Base-by-base conservation (phyloP, 2,797 vertebrate species). In the Dendrocincla fuliginosa region DNA sequence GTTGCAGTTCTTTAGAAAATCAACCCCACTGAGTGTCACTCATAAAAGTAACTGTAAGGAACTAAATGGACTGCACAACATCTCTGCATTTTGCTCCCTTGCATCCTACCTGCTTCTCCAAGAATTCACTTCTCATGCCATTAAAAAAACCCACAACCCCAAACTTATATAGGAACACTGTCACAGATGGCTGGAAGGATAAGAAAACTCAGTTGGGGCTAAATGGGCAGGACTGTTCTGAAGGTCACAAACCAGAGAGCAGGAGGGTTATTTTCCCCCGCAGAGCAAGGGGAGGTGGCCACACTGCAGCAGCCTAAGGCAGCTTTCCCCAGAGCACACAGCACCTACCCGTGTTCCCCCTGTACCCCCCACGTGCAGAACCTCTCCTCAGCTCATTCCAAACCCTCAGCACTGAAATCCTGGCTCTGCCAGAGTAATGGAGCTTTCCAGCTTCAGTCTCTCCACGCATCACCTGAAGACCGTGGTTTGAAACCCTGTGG, bases 111-210 rank as follows among this genome's bases (percentile, higher is more conserved):
- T 27, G 25, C 17, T 82, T 44, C 28, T 50, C 50, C 56, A 87
- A 32, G 39, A 59, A 78, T 61, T 84, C 39, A 61, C 9, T 61
- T 88, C 33, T 86, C 7, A 2, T 1, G 17, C 27, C 78, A 6
- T 27, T 28, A 11, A 56, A 73, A 42, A 88, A 32, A 11, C 0
- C 13, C 28, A n/a, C 56, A 35, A 30, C 10, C 13, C 5, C 32
- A 19, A 52, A 46, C 2, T 6, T 35, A 47, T 16, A 18, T 6
- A 49, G 61, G 56, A 87, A 81, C 0, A 0, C 19, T n/a, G n/a
- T 1, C 0, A 1, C 0, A 25, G 46, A 67, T 35, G 7, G 23
- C 23, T 64, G 24, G 5, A 75, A 41, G 19, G 19, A 24, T 18
- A 55, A 65, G 27, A 57, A n/a, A 61, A 50, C 6, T 18, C 65